Evolutionary conservation across 2,797 vertebrate species (phyloP), one percentile per base, ranked within the genome.

Genomic region (Smutsia gigantea): DNA sequence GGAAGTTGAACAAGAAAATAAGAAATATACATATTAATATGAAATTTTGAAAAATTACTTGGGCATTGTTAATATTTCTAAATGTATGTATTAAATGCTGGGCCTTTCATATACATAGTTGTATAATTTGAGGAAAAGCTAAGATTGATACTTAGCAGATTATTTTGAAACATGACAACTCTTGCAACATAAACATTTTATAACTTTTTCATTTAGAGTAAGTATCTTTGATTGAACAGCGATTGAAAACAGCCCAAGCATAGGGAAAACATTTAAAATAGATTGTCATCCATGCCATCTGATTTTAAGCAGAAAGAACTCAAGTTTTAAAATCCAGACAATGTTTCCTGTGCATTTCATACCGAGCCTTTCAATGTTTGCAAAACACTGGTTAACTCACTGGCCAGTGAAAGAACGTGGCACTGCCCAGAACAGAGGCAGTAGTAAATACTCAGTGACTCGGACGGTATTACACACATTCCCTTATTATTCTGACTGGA

Each of bases 381-480:
- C 66, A 1, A 55, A 96, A 95, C 57, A 83, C 85, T 95, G 79
- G 97, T 31, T 88, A 95, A 95, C 53, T 96, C 83, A 55, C 92
- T 84, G 97, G 63, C 72, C 90, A 92, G 86, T 59, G 2, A 95
- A 91, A 93, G 95, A 78, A 19, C 77, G 69, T 34, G 81, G 64
- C 68, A 92, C 55, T 93, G 66, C 83, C 87, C 23, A 71, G 72
- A 94, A 96, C 84, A 98, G 97, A 95, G 98, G 96, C 0, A 0
- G 83, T 1, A 79, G 53, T 61, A 82, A 90, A 87, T 13, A 78
- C 34, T 81, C 72, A 14, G 7, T 7, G 94, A 94, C 81, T 90
- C 71, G 64, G 55, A 71, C 2, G n/a, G 75, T 72, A 11, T 86
- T 88, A 61, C 61, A 96, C 46, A 79, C 39, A 77, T 79, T 97